Evolutionary conservation across 2,797 vertebrate genomes (phyloP), one percentile per base, ranked within the genome.

Genomic region (Platalea minor): DNA sequence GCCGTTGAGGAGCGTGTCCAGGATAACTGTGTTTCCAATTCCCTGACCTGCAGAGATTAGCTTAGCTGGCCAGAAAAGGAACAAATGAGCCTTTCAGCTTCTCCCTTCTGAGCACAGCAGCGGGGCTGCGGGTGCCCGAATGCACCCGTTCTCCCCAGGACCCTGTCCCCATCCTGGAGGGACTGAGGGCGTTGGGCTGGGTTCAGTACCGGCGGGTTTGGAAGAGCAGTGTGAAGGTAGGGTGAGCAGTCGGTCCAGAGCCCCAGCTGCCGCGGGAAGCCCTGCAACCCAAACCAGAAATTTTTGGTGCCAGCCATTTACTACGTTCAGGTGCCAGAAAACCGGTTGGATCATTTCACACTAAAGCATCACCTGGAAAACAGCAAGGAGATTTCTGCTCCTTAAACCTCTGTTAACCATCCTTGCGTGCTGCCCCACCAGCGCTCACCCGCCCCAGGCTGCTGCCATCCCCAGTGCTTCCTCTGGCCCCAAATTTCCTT

Each of bases 401-500:
- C 56, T 74, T 48, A 41, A 39, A 33, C 13, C 29, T 80, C 59
- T 68, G 14, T 31, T 64, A 3, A 64, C 21, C 31, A 4, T 59
- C 48, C 64, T 83, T 8, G 1, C 3, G 10, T 43, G 43, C 56
- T 20, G 1, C 20, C 28, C 16, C 1, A 2, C 17, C 23, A 68
- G 37, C 70, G 18, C 5, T 56, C 13, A 4, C 17, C 19, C 2
- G 0, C 41, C 60, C 10, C 0, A 0, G 5, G 72, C 48, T 57
- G 61, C n/a, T 2, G 8, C 86, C 75, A 24, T 37, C 39, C 63
- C 45, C 45, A 25, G 26, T 1, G 0, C 69, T 85, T 85, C 69
- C 57, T 31, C 50, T 33, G 50, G 37, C 41, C 28, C 20, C 35
- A 41, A 35, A 59, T 54, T 61, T 77, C 20, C 14, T 80, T 21